Evolutionary conservation across 2,113 vertebrate genomes (phyloP).

Genomic region (Saguinus midas): DNA sequence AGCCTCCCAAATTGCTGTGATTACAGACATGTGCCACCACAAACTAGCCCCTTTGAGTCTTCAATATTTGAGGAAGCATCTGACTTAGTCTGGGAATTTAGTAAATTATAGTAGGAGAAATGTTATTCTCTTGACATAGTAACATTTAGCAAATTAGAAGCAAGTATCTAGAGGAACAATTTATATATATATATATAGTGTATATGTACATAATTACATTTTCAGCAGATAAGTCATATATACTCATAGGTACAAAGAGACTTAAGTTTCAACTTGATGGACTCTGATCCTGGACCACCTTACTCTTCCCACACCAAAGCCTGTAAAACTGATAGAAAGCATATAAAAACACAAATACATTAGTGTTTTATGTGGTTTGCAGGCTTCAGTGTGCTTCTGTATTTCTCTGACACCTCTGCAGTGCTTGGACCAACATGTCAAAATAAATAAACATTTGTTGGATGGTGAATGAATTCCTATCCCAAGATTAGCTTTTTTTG

Average conservation of each 20-base stretch:
- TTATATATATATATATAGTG: neutral
- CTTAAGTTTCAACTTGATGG: neutral
- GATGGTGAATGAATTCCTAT: neutral
- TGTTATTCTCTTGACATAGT: neutral
- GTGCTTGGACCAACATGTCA: neutral
- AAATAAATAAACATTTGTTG: neutral
- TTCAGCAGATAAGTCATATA: neutral
- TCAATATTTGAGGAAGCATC: neutral
- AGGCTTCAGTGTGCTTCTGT: neutral
- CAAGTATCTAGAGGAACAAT: neutral
- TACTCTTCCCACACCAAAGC: neutral
- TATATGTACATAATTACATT: neutral
- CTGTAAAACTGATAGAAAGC: neutral
- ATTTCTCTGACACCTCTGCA: neutral
- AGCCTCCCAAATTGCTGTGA: too few species aligned
- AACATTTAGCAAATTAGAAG: neutral
- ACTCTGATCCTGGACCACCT: neutral
- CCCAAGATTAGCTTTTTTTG: neutral
- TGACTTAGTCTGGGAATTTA: neutral
- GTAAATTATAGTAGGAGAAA: neutral
- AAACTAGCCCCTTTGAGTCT: neutral
- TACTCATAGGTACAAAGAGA: neutral
- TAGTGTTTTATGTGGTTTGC: neutral
- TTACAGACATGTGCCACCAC: too few species aligned
- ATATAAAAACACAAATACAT: neutral